Base-by-base conservation (phyloP, 2,888 invertebrate species). In the Cetonia aurata region DNA sequence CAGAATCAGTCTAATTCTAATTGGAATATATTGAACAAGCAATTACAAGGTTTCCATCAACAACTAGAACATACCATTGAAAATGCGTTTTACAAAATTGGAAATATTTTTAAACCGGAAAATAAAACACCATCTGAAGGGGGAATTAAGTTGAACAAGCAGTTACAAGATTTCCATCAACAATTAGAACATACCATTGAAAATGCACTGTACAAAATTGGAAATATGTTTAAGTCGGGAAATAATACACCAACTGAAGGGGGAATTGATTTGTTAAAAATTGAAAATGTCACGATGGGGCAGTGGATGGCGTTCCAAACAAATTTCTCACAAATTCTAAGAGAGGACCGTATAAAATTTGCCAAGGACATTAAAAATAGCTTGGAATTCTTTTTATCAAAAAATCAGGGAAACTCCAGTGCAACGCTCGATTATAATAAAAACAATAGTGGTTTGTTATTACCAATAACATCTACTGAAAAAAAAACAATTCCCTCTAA, bases 11-110 rank as follows among this genome's bases (percentile, higher is more conserved):
- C 59, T 12, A 6, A 42, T 25, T 12, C 8, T 6, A 25, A 25
- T 19, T 59, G 44, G 59, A 59, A 13, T 6, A 19, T 12, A 4
- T 19, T 60, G n/a, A 60, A 19, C 4, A 44, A 44, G 25, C 31
- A 46, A 8, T 46, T 46, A n/a, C 41, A 25, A 31, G 13, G 25
- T 25, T 46, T 60, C 6, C n/a, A 31, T 25, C 44, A 48, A 13
- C 44, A 12, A 60, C 1, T 60, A 6, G n/a, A 46, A 4, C 1
- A 31, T 1, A 46, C 3, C 8, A 25, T 60, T 6, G 9, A 13
- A n/a, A 46, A 60, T 25, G 25, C 25, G n/a, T 1, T 25, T 3
- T 0, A 46, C 19, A 44, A 25, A n/a, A 46, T 60, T 25, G 46
- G 25, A 46, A 31, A 13, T 4, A 6, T 9, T n/a, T 15, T 17